A percentile compares a stretch with the other conserved stretches of the same genome.
phyloP scores from a whole-genome alignment of 2,888 invertebrate genomes.

The Standfussiana lucernea region DNA sequence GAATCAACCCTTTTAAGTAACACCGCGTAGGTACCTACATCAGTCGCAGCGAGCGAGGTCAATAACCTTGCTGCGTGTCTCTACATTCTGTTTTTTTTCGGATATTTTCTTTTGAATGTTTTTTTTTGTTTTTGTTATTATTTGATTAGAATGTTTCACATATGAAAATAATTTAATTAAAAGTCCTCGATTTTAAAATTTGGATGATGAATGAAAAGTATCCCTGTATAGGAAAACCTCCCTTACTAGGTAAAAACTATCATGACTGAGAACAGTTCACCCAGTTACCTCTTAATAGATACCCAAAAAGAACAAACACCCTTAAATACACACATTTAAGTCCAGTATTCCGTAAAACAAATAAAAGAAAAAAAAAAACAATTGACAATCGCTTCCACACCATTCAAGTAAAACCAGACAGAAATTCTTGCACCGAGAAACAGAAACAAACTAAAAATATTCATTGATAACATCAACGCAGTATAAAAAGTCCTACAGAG shows the following conservation, averaged over 20 bases:
- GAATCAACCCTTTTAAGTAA: too few relatives aligned
- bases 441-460: slow-evolving; percentile 34
- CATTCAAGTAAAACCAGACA: slow-evolving; percentile 20
- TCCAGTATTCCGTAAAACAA: background rate
- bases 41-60: too few relatives aligned
- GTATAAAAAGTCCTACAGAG: slow-evolving; percentile 34
- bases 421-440: slow-evolving; percentile 9
- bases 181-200: too few relatives aligned
- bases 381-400: background rate
- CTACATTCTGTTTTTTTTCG: too few relatives aligned
- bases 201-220: too few relatives aligned
- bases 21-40: too few relatives aligned
- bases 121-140: too few relatives aligned
- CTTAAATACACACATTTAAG: background rate
- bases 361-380: background rate
- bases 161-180: too few relatives aligned
- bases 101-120: too few relatives aligned
- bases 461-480: slow-evolving; percentile 43
- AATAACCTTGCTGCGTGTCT: too few relatives aligned
- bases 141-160: too few relatives aligned
- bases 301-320: background rate
- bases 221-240: too few relatives aligned
- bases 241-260: background rate
- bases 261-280: background rate
- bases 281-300: background rate